Conservation (phyloP, 2,888 invertebrate species). For the Ophion obscuratus region DNA sequence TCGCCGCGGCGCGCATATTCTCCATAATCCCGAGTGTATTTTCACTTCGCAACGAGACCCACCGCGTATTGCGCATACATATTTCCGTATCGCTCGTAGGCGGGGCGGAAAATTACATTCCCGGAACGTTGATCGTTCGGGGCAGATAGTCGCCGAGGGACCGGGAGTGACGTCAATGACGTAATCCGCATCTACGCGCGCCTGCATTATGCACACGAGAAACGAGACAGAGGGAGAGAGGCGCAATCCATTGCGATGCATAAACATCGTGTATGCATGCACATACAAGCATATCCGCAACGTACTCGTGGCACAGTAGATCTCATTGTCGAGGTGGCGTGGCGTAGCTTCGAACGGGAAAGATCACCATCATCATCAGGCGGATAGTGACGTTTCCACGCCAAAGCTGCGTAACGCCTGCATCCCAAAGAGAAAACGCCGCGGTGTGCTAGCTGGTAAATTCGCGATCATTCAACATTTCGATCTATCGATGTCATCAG, state of each 20-base stretch:
- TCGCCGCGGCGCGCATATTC: slow-evolving; percentile 45
- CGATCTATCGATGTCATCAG: background rate
- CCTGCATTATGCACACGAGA: slow-evolving; percentile 15
- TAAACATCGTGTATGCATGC: slow-evolving; percentile 16
- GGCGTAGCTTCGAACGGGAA: background rate
- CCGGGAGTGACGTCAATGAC: slow-evolving; percentile 51
- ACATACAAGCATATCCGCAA: background rate
- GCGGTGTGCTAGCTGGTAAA: background rate
- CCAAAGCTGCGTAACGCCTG: background rate
- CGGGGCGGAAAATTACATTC: slow-evolving; percentile 64
- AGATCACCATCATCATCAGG: background rate
- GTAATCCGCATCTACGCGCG: slow-evolving; percentile 44
- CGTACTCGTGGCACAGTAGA: slow-evolving; percentile 41
- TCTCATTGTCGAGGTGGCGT: slow-evolving; percentile 51
- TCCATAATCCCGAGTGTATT: slow-evolving; percentile 29
- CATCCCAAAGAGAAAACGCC: background rate
- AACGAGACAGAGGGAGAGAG: slow-evolving; percentile 27
- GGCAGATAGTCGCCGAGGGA: slow-evolving; percentile 44
- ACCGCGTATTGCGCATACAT: slow-evolving; percentile 32
- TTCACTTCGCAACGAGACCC: slow-evolving; percentile 16
- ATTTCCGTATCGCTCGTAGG: slow-evolving; percentile 52
- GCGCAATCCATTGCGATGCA: slow-evolving; percentile 31
- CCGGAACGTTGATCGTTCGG: slow-evolving; percentile 63
- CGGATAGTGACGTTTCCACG: background rate
- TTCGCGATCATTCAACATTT: background rate